Base-by-base conservation (phyloP, 2,888 invertebrate species). In the Hirtodrosophila histrioides region DNA sequence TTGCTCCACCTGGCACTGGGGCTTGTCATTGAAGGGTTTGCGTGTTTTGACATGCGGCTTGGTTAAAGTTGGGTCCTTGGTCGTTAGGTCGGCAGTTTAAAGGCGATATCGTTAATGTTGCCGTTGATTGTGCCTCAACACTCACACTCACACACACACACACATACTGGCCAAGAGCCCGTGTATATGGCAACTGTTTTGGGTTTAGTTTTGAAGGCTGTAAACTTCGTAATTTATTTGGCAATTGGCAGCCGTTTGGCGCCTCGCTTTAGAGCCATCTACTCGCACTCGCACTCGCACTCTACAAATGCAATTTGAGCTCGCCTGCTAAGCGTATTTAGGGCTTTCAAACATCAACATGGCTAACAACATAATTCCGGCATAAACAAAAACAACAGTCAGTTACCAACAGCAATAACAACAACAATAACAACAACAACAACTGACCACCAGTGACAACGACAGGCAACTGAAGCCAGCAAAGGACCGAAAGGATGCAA, bases 61-160 rank as follows among this genome's bases (percentile, higher is more conserved):
- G 82, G 62, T 70, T 81, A 58, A 76, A 69, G 85, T 79, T 69
- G 61, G 56, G 58, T 70, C 39, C 70, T 65, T 61, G 67, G 67
- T 62, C 77, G 50, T 54, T 64, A 53, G 75, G 75, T 61, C 69
- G 86, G 77, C 86, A 76, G 65, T 84, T 78, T 70, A 69, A 85
- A 75, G 82, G 83, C 88, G 86, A 85, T 83, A 83, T 83, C 88
- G 88, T 87, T 83, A 83, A 83, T 83, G 88, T 78, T 69, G 61
- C 73, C 65, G 79, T 82, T 85, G 80, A 81, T 85, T 78, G 83
- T 78, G 79, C 56, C 67, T 69, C 66, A 69, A 62, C 63, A 68
- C 57, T 57, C 64, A 57, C 67, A 53, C 27, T 11, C 44, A 63
- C 17, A 66, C 51, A 60, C 17, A 64, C 27, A 23, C 44, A 63